These are phyloP conservation scores for Hylaeus volcanicus DNA, from an alignment of 1,140 invertebrate species.

Conservation along the genomic window DNA sequence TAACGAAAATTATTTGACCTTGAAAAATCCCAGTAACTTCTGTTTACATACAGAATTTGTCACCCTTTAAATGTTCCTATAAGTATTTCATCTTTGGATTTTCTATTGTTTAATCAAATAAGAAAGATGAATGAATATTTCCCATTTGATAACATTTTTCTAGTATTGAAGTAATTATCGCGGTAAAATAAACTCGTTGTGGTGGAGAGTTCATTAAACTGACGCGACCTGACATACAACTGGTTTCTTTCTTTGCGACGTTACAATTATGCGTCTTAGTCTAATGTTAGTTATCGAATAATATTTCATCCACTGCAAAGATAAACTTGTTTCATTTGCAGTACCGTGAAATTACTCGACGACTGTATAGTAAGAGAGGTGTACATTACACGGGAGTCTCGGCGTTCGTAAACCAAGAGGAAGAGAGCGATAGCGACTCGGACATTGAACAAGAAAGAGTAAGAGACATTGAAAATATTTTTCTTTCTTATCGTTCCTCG, in stretches of 20 bases:
- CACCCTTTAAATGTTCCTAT: neutral
- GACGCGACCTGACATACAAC: neutral
- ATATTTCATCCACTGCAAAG: neutral
- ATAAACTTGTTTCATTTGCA: conserved; percentile 18
- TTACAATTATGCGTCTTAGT: neutral
- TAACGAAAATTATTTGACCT: neutral
- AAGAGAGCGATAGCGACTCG: conserved; percentile 83
- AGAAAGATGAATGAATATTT: too few species aligned
- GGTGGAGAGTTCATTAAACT: conserved; percentile 1
- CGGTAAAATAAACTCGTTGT: neutral
- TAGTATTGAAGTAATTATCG: neutral
- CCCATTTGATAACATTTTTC: neutral
- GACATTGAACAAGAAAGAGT: conserved; percentile 82
- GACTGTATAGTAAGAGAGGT: conserved; percentile 80
- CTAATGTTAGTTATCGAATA: neutral
- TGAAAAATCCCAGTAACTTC: neutral
- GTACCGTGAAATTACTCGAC: conserved; percentile 60
- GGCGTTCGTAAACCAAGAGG: conserved; percentile 74
- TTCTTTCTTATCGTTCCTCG: neutral
- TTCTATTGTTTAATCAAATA: neutral
- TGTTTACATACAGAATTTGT: neutral
- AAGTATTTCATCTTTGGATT: neutral
- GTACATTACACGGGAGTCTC: conserved; percentile 78
- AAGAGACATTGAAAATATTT: conserved; percentile 41
- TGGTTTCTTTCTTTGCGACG: neutral